Evolutionary conservation across 2,797 vertebrate genomes (phyloP).

Genomic region (Diplodus sargus): DNA sequence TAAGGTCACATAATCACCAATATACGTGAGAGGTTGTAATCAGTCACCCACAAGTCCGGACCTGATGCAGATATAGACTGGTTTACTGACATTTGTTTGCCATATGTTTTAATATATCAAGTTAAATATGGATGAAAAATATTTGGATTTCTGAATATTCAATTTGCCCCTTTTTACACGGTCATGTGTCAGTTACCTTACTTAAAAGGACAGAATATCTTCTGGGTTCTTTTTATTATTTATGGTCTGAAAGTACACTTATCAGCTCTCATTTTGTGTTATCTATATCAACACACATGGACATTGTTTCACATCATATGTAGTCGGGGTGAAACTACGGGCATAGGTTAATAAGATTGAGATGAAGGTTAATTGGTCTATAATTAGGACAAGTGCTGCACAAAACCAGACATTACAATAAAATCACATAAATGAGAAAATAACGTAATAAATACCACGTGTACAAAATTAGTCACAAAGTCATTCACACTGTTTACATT

Average conservation of each 20-base stretch:
- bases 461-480: too few species aligned
- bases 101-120: neutral
- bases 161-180: neutral
- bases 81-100: neutral
- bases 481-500: too few species aligned
- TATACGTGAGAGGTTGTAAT: neutral
- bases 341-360: neutral
- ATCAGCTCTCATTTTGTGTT: constrained; percentile 12
- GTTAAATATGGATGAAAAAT: neutral
- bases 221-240: neutral
- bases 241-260: neutral
- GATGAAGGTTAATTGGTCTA: too few species aligned
- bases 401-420: too few species aligned
- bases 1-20: neutral
- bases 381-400: too few species aligned
- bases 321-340: constrained; percentile 9
- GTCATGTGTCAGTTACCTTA: neutral
- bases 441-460: too few species aligned
- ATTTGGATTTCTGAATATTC: neutral
- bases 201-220: neutral
- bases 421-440: too few species aligned
- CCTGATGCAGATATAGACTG: neutral
- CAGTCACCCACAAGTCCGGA: neutral
- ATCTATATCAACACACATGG: constrained; percentile 4
- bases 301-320: neutral